Conservation (phyloP, 1,140 invertebrate genomes). For the Theocolax elegans region DNA sequence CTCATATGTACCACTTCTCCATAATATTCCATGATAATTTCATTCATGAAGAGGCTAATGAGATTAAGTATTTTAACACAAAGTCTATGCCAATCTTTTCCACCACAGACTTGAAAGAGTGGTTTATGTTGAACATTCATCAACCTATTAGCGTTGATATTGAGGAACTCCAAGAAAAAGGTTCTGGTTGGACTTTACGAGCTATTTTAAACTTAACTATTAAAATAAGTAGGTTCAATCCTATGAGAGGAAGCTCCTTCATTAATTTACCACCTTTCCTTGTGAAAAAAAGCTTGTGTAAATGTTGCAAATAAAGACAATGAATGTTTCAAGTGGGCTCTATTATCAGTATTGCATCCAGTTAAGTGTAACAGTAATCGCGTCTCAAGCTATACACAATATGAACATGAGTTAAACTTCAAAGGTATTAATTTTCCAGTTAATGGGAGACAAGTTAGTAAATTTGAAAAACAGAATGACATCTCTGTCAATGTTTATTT, state of each 20-base stretch:
- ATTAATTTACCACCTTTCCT: neutral
- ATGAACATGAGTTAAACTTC: constrained; percentile 11
- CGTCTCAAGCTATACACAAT: neutral
- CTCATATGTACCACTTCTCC: no score
- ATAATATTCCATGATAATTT: no score
- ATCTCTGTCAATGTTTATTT: constrained; percentile 49
- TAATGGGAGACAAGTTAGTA: neutral
- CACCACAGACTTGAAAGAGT: no score
- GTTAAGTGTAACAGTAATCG: neutral
- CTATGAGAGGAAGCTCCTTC: constrained; percentile 21
- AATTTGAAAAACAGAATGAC: constrained; percentile 35
- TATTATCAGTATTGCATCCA: neutral
- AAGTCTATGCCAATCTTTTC: no score
- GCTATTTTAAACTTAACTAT: neutral
- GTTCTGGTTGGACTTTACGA: constrained; percentile 17
- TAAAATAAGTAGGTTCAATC: constrained; percentile 21
- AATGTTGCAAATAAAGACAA: constrained; percentile 5
- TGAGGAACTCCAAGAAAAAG: constrained; percentile 29
- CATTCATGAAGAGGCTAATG: no score
- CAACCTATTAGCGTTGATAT: neutral
- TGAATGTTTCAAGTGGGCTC: constrained; percentile 1
- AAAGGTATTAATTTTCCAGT: constrained; percentile 5
- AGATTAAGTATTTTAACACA: no score
- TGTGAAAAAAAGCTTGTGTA: neutral
- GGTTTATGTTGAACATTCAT: no score